phyloP scores from a whole-genome alignment of 2,888 invertebrate genomes.

The Diarsia rubi region DNA sequence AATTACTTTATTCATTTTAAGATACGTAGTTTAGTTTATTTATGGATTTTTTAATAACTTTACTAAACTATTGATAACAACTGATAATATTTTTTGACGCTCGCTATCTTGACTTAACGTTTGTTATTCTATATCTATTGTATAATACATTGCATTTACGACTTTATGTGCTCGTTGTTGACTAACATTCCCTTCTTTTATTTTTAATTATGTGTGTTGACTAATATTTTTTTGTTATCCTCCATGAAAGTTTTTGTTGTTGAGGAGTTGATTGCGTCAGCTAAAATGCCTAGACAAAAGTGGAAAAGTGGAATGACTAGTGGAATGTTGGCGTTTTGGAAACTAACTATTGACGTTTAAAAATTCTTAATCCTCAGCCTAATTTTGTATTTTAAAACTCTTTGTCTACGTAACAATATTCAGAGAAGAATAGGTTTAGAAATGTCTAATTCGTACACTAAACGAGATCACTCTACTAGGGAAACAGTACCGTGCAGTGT shows the following conservation, averaged over 20 bases:
- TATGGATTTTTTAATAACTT: conserved; percentile 31
- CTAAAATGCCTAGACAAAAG: not conserved
- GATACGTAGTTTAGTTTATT: conserved; percentile 30
- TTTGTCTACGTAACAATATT: not conserved
- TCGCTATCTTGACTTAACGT: conserved; percentile 48
- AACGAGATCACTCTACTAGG: not conserved
- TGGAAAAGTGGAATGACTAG: no score
- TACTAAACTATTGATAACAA: conserved; percentile 58
- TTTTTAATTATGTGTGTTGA: conserved; percentile 41
- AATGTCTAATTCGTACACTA: not conserved
- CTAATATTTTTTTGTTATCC: conserved; percentile 26
- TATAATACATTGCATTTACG: conserved; percentile 82
- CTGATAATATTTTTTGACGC: conserved; percentile 38
- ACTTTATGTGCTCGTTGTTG: conserved; percentile 55
- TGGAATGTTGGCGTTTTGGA: not conserved
- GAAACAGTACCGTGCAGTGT: not conserved
- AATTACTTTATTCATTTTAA: conserved; percentile 35
- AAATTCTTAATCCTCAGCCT: not conserved
- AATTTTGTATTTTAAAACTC: not conserved
- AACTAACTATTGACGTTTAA: not conserved
- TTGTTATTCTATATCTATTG: conserved; percentile 57
- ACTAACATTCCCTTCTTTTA: conserved; percentile 57
- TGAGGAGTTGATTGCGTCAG: not conserved
- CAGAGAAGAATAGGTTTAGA: not conserved
- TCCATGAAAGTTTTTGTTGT: not conserved